Percentiles rank a stretch among this genome's conserved stretches.
Conservation (phyloP, 2,113 vertebrate species). For the Anoura caudifer region DNA sequence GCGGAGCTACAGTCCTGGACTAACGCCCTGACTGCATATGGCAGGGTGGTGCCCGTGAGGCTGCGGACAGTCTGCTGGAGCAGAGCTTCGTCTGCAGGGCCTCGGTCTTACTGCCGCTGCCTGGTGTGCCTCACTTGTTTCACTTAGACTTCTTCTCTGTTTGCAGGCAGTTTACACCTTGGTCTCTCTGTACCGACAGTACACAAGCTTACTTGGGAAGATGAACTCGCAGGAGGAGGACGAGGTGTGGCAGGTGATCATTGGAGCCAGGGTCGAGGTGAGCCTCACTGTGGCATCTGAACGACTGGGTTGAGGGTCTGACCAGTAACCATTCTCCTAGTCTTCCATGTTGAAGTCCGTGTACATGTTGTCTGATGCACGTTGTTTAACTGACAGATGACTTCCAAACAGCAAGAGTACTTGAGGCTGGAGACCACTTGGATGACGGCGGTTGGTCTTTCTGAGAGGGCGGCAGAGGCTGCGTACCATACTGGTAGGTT, state of each 20-base stretch:
- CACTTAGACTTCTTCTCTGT: not conserved
- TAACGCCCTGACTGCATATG: not conserved
- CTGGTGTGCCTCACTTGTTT: not conserved
- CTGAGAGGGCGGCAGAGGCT: slow-evolving; percentile 87
- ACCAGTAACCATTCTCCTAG: not conserved
- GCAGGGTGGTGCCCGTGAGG: not conserved
- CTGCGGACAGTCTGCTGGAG: not conserved
- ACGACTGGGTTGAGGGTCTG: not conserved
- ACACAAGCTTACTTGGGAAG: slow-evolving; percentile 80
- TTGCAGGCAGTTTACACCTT: slow-evolving; percentile 84
- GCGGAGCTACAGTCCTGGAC: not conserved
- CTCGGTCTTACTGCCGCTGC: not conserved
- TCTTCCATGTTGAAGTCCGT: not conserved
- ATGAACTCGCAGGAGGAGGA: slow-evolving; percentile 84
- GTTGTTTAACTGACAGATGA: slow-evolving; percentile 77
- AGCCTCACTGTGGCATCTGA: not conserved
- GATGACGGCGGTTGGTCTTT: slow-evolving; percentile 83
- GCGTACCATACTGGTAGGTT: slow-evolving; percentile 83
- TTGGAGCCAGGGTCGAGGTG: slow-evolving; percentile 87
- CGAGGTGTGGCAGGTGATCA: slow-evolving; percentile 86
- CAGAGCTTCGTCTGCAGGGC: not conserved
- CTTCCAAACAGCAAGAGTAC: slow-evolving; percentile 81
- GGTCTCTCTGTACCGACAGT: slow-evolving; percentile 84
- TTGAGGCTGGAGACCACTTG: slow-evolving; percentile 82
- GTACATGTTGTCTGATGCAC: not conserved